A percentile compares a stretch with the other conserved stretches of the same genome.
These are phyloP conservation scores for Wasmannia auropunctata DNA, from an alignment of 1,140 invertebrate genomes.

Conservation along the genomic window DNA sequence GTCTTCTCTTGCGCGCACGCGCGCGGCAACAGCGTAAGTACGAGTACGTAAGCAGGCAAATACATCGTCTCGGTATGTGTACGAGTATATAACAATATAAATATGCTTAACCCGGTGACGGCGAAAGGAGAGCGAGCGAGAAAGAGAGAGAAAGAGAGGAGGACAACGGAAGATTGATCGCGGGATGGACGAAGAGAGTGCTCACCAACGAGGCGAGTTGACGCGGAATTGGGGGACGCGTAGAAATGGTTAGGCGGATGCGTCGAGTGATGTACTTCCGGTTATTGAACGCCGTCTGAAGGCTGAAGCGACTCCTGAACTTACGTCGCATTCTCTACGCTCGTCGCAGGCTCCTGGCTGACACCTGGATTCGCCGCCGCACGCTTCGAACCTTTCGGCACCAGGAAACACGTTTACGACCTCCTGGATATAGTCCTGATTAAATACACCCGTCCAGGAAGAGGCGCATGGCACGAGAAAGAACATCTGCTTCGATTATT, in stretches of 20 bases:
- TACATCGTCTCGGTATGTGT: neutral
- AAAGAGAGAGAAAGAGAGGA: conserved; percentile 10
- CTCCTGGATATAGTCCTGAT: conserved; percentile 64
- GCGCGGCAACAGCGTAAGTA: neutral
- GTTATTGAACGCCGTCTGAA: conserved; percentile 79
- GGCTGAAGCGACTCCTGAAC: conserved; percentile 68
- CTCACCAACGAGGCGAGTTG: conserved; percentile 63
- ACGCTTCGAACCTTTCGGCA: conserved; percentile 41
- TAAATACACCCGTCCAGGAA: conserved; percentile 62
- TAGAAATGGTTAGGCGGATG: conserved; percentile 78
- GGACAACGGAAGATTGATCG: conserved; percentile 2
- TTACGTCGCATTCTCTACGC: conserved; percentile 50
- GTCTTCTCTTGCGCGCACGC: neutral
- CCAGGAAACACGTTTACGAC: conserved; percentile 33
- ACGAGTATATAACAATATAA: conserved; percentile 24
- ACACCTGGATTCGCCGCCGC: conserved; percentile 63
- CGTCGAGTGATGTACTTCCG: conserved; percentile 80
- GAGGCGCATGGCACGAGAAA: conserved; percentile 33
- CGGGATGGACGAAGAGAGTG: conserved; percentile 44
- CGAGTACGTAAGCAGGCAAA: neutral
- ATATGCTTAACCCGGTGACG: conserved; percentile 56
- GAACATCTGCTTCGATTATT: conserved; percentile 45
- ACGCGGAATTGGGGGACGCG: conserved; percentile 74
- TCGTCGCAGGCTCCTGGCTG: conserved; percentile 48
- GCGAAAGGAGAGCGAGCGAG: neutral